Conservation (phyloP, 2,797 vertebrate genomes). For the Silurus aristotelis region DNA sequence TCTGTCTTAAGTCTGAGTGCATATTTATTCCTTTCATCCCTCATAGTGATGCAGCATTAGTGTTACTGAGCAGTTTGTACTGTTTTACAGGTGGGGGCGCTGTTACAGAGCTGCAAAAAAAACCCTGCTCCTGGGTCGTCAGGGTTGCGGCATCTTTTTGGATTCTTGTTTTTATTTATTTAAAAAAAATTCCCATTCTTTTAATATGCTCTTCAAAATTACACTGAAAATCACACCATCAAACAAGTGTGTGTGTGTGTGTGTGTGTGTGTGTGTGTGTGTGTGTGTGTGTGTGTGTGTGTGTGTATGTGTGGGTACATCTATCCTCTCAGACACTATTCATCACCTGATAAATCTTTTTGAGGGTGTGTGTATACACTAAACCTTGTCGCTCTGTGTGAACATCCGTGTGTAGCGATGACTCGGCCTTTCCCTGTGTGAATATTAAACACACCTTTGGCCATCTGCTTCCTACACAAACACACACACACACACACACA, state of each 20-base stretch:
- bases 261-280: neutral
- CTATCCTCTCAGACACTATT: neutral
- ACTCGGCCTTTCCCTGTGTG: conserved; percentile 63
- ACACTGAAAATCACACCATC: neutral
- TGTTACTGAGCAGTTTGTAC: conserved; percentile 45
- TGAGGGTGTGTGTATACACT: neutral
- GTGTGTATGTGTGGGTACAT: too few species aligned
- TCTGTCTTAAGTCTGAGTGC: neutral
- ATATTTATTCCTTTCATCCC: neutral
- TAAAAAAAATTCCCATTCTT: neutral
- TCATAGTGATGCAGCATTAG: conserved; percentile 13
- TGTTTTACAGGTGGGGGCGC: conserved; percentile 53
- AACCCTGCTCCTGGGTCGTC: neutral
- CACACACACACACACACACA: conserved; percentile 50
- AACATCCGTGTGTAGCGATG: conserved; percentile 55
- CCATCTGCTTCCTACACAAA: conserved; percentile 59
- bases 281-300: too few species aligned
- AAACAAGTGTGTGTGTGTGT: neutral
- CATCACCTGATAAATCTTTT: conserved; percentile 34
- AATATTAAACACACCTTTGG: conserved; percentile 69
- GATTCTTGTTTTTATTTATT: neutral
- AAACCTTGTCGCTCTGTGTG: conserved; percentile 28
- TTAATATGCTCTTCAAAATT: neutral
- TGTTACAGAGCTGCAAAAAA: conserved; percentile 49
- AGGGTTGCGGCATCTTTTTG: neutral